Evolutionary conservation across 1,140 invertebrate species (phyloP), one percentile per base, ranked within the genome.

Genomic region (Geopemphigus sp.): DNA sequence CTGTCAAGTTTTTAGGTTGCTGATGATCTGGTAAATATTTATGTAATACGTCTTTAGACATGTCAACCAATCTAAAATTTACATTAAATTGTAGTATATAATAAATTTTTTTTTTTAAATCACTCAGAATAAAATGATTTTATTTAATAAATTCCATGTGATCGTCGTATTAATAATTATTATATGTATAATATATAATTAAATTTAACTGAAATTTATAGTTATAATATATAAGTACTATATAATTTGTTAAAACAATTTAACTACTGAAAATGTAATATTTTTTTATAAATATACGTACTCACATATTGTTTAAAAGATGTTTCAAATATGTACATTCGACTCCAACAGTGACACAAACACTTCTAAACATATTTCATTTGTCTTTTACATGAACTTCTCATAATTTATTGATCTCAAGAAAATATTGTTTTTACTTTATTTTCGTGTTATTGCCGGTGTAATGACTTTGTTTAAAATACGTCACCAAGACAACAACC

Each of bases 391-490:
- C 74, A 63, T 61, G 56, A 78, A 78, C 74, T 59, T 78, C 32
- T 63, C 57, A 78, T 78, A 45, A 61, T 78, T 78, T 78, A 78
- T 78, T 78, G 74, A 78, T 78, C 74, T 78, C 24, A 3, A 63
- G 29, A 63, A 78, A 78, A 61, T 78, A 78, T 78, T 78, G 74
- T 78, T 78, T 78, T 78, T 39, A 63, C 57, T 14, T 22, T 63
- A 63, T 78, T 78, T 78, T 78, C 74, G 63, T 78, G 74, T 78
- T 78, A 63, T 78, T 50, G 17, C 56, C 74, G 74, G 74, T 78
- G 47, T 78, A 78, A 78, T 78, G 74, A 61, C 74, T 78, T 78
- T 78, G 74, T 78, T 78, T 78, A 78, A 22, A 61, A 50, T 29
- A 26, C 57, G 24, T 78, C 74, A 50, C 74, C 74, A 78, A 78